Base-by-base conservation (phyloP, 2,113 vertebrate species). In the Cromileptes altivelis region DNA sequence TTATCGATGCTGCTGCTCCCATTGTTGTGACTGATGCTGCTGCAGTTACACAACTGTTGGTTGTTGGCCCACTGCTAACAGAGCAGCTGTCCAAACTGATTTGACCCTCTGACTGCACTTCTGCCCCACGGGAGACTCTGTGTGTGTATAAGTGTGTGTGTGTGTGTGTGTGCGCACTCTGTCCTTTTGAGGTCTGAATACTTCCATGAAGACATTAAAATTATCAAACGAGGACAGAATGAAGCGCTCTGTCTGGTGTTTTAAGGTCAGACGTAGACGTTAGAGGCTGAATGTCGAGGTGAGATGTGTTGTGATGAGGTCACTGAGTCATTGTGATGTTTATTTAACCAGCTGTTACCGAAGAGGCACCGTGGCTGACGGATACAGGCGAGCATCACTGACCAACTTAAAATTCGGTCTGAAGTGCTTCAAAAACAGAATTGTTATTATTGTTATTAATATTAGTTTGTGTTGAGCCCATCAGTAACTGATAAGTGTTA, bases 31-130 rank as follows among this genome's bases (percentile, higher is more conserved):
- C 52, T n/a, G 78, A 71, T 78, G 80, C 55, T 74, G 62, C 80
- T 76, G 82, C 87, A 61, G 67, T 90, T 84, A 90, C 86, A 89
- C 85, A 90, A 86, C 80, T 78, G 88, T 90, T 84, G 71, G 76
- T 87, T 91, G 89, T 92, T 90, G 82, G 80, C 85, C 88, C 77
- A 78, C 81, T 63, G 80, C 88, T 79, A 84, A 84, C 89, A 78
- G 79, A 88, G 89, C 85, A 86, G 80, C 91, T 93, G 91, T 92
- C 92, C 86, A 89, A 89, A 92, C 90, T 70, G 71, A 90, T 92
- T 86, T 92, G 87, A 92, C 85, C 89, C 85, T n/a, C 47, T 85
- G 89, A 87, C 82, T 88, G 92, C 90, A 88, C 84, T 78, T 14
- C 27, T 72, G 67, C 70, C 85, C 80, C 69, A 21, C 53, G 23